Base-by-base conservation (phyloP, 2,113 vertebrate species). In the Spea bombifrons region DNA sequence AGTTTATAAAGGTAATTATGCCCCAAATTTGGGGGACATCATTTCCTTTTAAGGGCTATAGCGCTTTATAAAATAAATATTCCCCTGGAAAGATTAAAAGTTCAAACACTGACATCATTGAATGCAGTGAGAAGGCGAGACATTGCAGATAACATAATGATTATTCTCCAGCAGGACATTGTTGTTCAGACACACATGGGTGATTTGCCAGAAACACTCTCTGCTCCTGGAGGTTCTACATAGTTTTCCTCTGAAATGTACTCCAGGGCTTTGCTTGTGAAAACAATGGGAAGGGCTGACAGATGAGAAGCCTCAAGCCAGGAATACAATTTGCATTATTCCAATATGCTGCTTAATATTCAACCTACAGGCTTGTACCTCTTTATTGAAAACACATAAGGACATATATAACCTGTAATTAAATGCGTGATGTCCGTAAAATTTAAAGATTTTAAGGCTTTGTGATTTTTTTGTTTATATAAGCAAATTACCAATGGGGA, bases 201-300 rank as follows among this genome's bases (percentile, higher is more conserved):
- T 71, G 59, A 65, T 64, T 43, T 71, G 75, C 75, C 75, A 78
- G 47, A 78, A 72, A 71, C 30, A 50, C 13, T 65, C 57, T 65
- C 76, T 65, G 43, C 76, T 17, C 59, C 72, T 77, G 55, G 67
- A 77, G 57, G 53, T 57, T 77, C 17, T 4, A 9, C 69, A 78
- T 72, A 72, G 57, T 65, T 78, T 76, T 45, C 68, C 68, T 65
- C 69, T 72, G 59, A 78, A 78, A 78, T 52, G 48, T 59, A 50
- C 76, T 78, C 68, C 61, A 78, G 76, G 59, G 76, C 71, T 78
- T 78, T 66, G 69, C 67, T 65, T 72, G 76, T 71, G 69, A 78
- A 72, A 71, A 78, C 76, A 78, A 78, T 72, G 72, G 69, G 68
- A 78, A 78, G 69, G 76, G 76, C 15, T 78, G 76, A 78, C 76